A percentile compares a stretch with the other conserved stretches of the same genome.
These are phyloP conservation scores for Hemicentrotus pulcherrimus DNA, from an alignment of 35 echinoderm and acorn worm genomes.

Conservation along the genomic window DNA sequence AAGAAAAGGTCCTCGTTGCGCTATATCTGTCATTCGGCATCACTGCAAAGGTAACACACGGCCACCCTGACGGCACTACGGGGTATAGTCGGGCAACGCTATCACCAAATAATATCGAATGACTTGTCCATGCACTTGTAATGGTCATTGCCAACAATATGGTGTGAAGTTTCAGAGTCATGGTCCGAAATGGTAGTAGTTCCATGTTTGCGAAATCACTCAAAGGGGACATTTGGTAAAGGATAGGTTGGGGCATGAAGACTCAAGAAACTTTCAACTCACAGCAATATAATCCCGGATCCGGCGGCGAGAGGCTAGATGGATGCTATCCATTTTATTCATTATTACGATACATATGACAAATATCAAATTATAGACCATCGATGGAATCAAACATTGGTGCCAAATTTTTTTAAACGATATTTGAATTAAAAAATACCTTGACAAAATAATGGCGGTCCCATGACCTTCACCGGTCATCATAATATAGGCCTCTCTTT, in stretches of 20 bases:
- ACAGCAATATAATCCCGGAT: no score
- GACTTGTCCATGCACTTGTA: not conserved
- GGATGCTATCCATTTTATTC: no score
- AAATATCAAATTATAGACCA: no score
- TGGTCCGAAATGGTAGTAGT: not conserved
- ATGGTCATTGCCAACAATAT: not conserved
- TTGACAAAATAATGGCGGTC: no score
- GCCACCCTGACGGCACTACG: not conserved
- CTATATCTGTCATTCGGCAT: constrained; percentile 30
- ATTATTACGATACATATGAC: no score
- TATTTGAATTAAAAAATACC: no score
- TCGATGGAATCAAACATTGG: no score
- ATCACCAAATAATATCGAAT: not conserved
- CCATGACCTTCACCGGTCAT: no score
- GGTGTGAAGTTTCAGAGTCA: not conserved
- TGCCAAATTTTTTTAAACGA: no score
- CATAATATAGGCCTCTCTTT: no score
- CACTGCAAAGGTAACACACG: not conserved
- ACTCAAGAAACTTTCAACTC: not conserved
- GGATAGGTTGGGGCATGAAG: not conserved
- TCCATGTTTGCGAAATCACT: not conserved
- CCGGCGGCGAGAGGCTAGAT: no score
- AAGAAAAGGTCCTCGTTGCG: not conserved
- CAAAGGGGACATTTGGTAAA: not conserved
- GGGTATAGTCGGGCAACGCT: not conserved